phyloP scores from a whole-genome alignment of 2,113 vertebrate genomes.

The Menidia beryllina region DNA sequence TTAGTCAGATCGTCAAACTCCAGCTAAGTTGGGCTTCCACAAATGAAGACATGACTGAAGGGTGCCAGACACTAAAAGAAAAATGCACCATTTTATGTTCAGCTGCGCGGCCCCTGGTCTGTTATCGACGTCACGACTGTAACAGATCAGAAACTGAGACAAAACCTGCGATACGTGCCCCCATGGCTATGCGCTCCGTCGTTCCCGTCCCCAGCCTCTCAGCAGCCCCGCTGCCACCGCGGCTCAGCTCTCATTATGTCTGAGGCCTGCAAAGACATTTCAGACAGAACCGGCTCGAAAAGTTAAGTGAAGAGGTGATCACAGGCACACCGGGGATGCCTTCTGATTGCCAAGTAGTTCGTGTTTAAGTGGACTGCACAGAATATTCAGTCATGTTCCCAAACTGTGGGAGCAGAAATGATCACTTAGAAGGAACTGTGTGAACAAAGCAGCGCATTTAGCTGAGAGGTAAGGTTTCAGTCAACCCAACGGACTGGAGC shows the following conservation, averaged over 20 bases:
- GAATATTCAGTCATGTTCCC: background rate
- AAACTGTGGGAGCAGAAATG: background rate
- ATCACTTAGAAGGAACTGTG: background rate
- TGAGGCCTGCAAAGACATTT: background rate
- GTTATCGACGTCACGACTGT: slow-evolving; percentile 37
- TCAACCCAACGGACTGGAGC: background rate
- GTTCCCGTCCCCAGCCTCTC: background rate
- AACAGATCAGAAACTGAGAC: background rate
- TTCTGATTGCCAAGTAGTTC: background rate
- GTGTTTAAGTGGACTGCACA: background rate
- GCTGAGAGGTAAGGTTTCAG: background rate
- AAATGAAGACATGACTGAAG: slow-evolving; percentile 47
- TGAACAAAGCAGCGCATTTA: background rate
- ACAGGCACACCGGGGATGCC: background rate
- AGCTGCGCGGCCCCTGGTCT: slow-evolving; percentile 42
- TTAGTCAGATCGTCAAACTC: slow-evolving; percentile 20
- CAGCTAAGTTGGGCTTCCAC: slow-evolving; percentile 13
- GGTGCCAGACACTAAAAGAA: slow-evolving; percentile 30
- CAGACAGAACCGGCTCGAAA: background rate
- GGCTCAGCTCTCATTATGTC: background rate
- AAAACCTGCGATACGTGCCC: background rate
- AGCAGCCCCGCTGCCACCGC: no score
- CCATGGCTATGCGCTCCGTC: background rate
- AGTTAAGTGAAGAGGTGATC: background rate
- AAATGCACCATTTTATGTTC: slow-evolving; percentile 60